Conservation (phyloP, 2,113 vertebrate species). For the Paratilapia polleni region DNA sequence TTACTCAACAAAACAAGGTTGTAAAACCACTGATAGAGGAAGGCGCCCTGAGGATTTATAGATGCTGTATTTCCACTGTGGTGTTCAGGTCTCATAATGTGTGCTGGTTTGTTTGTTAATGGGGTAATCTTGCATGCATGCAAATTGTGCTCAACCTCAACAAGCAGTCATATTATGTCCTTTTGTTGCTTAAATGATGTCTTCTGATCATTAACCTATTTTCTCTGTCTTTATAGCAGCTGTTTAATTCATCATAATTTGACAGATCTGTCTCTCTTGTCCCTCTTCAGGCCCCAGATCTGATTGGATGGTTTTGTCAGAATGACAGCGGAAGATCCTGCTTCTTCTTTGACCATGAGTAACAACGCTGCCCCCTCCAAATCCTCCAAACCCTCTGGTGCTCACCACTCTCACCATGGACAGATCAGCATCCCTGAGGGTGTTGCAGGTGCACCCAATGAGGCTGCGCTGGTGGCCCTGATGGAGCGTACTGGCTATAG, state of each 20-base stretch:
- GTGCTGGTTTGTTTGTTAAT: slow-evolving; percentile 19
- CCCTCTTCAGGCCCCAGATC: slow-evolving; percentile 76
- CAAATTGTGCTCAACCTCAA: neutral
- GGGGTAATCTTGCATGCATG: slow-evolving; percentile 1
- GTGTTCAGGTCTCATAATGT: slow-evolving; percentile 24
- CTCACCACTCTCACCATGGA: slow-evolving; percentile 78
- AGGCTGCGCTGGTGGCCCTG: slow-evolving; percentile 88
- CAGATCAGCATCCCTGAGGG: slow-evolving; percentile 84
- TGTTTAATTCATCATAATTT: neutral
- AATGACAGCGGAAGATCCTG: slow-evolving; percentile 98
- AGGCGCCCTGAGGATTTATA: slow-evolving; percentile 57
- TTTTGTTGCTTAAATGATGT: neutral
- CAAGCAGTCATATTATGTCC: neutral
- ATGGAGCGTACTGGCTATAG: slow-evolving; percentile 93
- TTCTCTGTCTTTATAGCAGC: neutral
- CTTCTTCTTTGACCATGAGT: slow-evolving; percentile 90
- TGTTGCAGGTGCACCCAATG: slow-evolving; percentile 88
- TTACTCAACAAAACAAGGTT: slow-evolving; percentile 73
- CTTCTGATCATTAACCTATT: neutral
- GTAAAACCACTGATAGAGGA: slow-evolving; percentile 73
- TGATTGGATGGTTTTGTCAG: slow-evolving; percentile 91
- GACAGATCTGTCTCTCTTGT: neutral
- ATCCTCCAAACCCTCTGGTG: slow-evolving; percentile 60
- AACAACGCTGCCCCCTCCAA: slow-evolving; percentile 78
- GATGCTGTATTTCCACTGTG: slow-evolving; percentile 43